Conservation (phyloP, 2,797 vertebrate species). For the Anabas testudineus region DNA sequence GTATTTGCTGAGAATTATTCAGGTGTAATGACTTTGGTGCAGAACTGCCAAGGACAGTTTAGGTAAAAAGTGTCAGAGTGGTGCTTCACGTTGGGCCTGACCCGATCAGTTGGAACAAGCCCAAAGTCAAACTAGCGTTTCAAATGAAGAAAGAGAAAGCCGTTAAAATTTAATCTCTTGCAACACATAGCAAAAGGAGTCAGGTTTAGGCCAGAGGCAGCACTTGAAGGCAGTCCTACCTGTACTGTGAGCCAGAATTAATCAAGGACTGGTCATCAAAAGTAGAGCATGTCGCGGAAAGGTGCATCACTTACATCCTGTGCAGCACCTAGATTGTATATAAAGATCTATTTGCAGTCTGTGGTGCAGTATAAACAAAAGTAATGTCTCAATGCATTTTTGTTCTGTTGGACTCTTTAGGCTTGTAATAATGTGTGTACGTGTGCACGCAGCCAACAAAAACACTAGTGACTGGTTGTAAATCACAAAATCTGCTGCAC, state of each 20-base stretch:
- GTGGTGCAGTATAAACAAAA: slow-evolving; percentile 7
- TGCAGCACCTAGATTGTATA: not conserved
- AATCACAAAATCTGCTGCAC: slow-evolving; percentile 25
- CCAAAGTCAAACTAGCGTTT: not conserved
- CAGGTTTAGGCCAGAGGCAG: not conserved
- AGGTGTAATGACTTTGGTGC: not conserved
- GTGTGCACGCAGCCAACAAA: slow-evolving; percentile 1
- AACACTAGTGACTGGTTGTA: slow-evolving; percentile 40
- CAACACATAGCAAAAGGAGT: not conserved
- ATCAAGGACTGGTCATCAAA: not conserved
- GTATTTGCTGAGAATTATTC: not conserved
- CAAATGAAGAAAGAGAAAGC: not conserved
- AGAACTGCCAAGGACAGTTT: not conserved
- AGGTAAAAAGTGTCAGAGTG: not conserved
- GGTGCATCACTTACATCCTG: slow-evolving; percentile 5
- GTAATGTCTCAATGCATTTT: slow-evolving; percentile 19
- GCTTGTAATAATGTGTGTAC: slow-evolving; percentile 13
- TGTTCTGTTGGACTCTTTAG: slow-evolving; percentile 39
- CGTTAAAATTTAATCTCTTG: not conserved
- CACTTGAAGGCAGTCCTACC: not conserved
- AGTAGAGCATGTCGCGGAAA: slow-evolving; percentile 5
- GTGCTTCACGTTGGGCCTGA: not conserved
- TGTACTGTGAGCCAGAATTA: not conserved
- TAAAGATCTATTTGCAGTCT: not conserved
- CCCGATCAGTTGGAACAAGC: not conserved